These are phyloP conservation scores for Hippoglossus hippoglossus DNA, from an alignment of 2,797 vertebrate genomes.

Conservation along the genomic window DNA sequence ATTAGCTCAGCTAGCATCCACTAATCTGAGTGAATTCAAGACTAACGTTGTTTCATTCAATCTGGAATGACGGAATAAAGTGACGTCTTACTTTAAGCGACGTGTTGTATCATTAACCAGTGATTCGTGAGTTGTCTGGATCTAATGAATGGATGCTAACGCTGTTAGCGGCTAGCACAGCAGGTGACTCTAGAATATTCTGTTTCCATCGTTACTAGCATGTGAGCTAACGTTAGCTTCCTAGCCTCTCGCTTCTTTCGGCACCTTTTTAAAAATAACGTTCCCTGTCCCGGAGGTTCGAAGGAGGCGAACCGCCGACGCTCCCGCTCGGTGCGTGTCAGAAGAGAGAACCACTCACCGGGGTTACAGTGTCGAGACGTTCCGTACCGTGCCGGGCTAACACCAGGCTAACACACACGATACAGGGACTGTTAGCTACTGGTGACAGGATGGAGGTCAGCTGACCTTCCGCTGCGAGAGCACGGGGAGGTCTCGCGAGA, in stretches of 20 bases:
- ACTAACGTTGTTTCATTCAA: no score
- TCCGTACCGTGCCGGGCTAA: conserved; percentile 3
- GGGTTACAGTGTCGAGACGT: neutral
- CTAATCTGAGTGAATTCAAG: neutral
- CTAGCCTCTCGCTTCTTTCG: neutral
- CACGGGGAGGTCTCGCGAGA: conserved; percentile 63
- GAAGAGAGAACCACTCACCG: conserved; percentile 25
- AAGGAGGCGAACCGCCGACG: accelerated
- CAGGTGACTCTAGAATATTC: conserved; percentile 75
- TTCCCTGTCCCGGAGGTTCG: neutral
- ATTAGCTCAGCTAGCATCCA: neutral
- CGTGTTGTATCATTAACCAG: neutral
- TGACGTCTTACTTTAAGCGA: no score
- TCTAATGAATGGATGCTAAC: neutral
- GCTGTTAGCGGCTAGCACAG: conserved; percentile 3
- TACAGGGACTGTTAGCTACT: neutral
- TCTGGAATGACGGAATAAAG: no score
- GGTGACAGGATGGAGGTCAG: conserved; percentile 47
- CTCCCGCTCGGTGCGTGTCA: accelerated
- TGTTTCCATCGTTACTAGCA: conserved; percentile 74
- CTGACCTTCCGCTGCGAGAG: conserved; percentile 60
- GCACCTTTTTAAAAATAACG: no score
- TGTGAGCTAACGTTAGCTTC: conserved; percentile 42
- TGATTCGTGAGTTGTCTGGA: neutral
- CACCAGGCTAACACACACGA: neutral